Evolutionary conservation across 2,113 vertebrate species (phyloP).

Genomic region (Aplodontia rufa): DNA sequence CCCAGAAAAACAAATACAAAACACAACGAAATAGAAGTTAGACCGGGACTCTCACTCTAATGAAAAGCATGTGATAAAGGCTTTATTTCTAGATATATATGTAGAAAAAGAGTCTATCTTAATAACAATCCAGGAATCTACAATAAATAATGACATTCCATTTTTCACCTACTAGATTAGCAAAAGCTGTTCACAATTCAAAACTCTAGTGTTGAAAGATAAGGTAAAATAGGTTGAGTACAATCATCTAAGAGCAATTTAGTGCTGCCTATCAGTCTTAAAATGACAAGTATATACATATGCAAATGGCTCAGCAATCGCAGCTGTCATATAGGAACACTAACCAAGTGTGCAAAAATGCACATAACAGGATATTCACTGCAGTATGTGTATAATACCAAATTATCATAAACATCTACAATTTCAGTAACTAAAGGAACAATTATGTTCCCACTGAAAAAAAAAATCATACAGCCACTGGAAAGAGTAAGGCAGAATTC

Average conservation of each 20-base stretch:
- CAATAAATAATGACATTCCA: slow-evolving; percentile 30
- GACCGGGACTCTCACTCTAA: background rate
- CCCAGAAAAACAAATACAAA: background rate
- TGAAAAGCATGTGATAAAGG: background rate
- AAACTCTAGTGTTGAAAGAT: background rate
- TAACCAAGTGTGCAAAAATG: background rate
- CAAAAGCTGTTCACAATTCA: background rate
- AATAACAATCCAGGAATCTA: background rate
- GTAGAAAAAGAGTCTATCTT: slow-evolving; percentile 21
- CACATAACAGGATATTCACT: background rate
- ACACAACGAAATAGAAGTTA: background rate
- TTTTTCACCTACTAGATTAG: background rate
- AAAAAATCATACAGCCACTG: background rate
- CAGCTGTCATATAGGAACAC: background rate
- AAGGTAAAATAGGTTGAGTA: background rate
- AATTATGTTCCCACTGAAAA: background rate
- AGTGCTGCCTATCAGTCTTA: background rate
- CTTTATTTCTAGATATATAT: background rate
- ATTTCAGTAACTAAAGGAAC: background rate
- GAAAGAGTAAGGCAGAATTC: background rate
- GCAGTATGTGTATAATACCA: background rate
- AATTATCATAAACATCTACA: background rate
- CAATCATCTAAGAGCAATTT: background rate
- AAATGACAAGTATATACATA: background rate
- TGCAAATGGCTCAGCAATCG: background rate